Evolutionary conservation across 2,888 invertebrate species (phyloP).

Genomic region (Pachydiplax longipennis): DNA sequence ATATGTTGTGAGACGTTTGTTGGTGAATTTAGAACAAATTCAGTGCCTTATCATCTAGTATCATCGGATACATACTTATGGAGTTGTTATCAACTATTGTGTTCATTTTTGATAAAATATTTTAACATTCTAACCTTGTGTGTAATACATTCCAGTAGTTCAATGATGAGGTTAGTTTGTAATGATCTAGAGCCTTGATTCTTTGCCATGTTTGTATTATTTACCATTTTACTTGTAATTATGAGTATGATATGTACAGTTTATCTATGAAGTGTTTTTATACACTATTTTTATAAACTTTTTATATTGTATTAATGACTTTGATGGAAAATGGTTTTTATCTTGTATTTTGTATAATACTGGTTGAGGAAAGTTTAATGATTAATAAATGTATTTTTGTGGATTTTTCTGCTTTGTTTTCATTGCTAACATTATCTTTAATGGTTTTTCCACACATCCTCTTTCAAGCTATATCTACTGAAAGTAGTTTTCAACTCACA

Average conservation of each 20-base stretch:
- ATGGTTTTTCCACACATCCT: neutral
- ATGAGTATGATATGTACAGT: neutral
- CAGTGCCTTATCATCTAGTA: too few species aligned
- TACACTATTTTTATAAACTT: neutral
- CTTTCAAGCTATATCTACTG: too few species aligned
- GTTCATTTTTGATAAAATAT: neutral
- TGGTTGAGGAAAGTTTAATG: neutral
- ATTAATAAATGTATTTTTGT: neutral
- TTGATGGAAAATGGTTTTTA: neutral
- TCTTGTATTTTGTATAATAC: neutral
- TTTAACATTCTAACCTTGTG: neutral
- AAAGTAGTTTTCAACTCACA: too few species aligned
- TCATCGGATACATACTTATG: neutral
- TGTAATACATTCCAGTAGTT: neutral
- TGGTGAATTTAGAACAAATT: too few species aligned
- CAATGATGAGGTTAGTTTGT: neutral
- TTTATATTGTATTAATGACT: neutral
- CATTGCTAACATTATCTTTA: neutral
- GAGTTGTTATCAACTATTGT: neutral
- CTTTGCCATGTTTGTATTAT: neutral
- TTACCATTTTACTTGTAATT: neutral
- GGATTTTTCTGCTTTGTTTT: neutral
- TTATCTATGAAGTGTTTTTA: neutral
- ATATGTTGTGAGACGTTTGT: too few species aligned
- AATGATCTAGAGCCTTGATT: neutral